Base-by-base conservation (phyloP, 2,888 invertebrate species). In the Apotomis betuletana region DNA sequence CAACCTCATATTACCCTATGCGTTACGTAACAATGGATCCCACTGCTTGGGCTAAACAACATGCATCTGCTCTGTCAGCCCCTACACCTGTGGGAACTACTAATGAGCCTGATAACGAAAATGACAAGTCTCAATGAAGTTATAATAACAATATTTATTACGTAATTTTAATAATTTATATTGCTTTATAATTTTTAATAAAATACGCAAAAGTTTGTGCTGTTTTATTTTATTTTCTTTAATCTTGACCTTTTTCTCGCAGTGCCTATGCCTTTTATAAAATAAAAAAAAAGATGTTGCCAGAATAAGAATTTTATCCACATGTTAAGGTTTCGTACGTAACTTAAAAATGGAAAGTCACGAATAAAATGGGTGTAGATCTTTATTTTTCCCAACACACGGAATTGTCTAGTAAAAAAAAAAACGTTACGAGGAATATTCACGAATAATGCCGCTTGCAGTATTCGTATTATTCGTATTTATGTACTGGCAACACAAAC, bases 11-110 rank as follows among this genome's bases (percentile, higher is more conserved):
- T 4, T 91, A 91, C 76, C 89, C 92, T 0, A 87, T 87, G 59
- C 87, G 84, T 79, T 92, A 92, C 69, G 80, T 92, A 10, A 88
- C 91, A 89, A 81, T 92, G 60, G 90, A 90, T 74, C 91, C 92
- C 5, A 83, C 78, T 67, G 75, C 86, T 1, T 92, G 91, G 90
- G 76, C 82, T 3, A 86, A 87, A 64, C 78, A 76, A 36, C 86
- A 87, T 79, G 75, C 80, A 5, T 64, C 76, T 15, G 51, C 78
- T 12, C 64, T 83, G 8, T 74, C 84, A 12, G 72, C 73, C 41
- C 69, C 77, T 60, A 68, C 77, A 49, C 52, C 83, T n/a, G 38
- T 80, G 59, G 73, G 83, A 62, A 73, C 83, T 63, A 70, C 80
- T 3, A 63, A 15, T 46, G 72, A 62, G 12, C 51, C 72, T 63